Base-by-base conservation (phyloP, 1,140 invertebrate species). In the Latrodectus geometricus region DNA sequence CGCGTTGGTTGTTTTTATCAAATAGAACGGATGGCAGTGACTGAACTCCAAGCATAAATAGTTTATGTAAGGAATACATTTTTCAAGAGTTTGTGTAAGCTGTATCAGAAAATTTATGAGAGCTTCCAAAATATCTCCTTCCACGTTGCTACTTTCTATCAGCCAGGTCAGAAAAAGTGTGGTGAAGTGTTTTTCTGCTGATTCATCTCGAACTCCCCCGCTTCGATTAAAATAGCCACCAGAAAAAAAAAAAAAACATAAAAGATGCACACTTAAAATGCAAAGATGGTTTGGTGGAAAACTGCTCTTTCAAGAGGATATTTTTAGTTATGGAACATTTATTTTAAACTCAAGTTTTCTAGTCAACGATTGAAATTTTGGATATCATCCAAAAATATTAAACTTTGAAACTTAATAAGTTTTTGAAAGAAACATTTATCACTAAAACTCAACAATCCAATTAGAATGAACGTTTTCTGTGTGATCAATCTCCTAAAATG, bases 171-270 rank as follows among this genome's bases (percentile, higher is more conserved):
- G 11, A 14, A 48, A 21, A 61, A 76, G 21, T 54, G 65, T 21
- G 78, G 48, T 4, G 14, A 80, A 66, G 76, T 78, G n/a, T 69
- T 21, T n/a, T 61, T 73, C 52, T 70, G 79, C 69, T 82, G 79
- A 82, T 48, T 82, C 79, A 82, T 61, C 69, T 54, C 49, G 12
- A 73, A 73, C 82, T 84, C 61, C 82, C 81, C 82, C 82, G 73
- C 82, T 83, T 84, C 82, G 82, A 84, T 84, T 68, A 84, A 84
- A 84, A 84, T 84, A 84, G 65, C 82, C 49, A 52, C 56, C 49
- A 61, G 65, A 82, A 73, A 68, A 50, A 9, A 84, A 23, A 50
- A 21, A n/a, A 75, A 72, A 54, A 72, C 72, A 49, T 72, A 20
- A 11, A 20, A 23, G 20, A 61, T 66, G 80, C 70, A 49, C 35